A percentile compares a stretch with the other conserved stretches of the same genome.
These are phyloP conservation scores for Rhadinocentrus ornatus DNA, from an alignment of 2,797 vertebrate genomes.

Conservation along the genomic window DNA sequence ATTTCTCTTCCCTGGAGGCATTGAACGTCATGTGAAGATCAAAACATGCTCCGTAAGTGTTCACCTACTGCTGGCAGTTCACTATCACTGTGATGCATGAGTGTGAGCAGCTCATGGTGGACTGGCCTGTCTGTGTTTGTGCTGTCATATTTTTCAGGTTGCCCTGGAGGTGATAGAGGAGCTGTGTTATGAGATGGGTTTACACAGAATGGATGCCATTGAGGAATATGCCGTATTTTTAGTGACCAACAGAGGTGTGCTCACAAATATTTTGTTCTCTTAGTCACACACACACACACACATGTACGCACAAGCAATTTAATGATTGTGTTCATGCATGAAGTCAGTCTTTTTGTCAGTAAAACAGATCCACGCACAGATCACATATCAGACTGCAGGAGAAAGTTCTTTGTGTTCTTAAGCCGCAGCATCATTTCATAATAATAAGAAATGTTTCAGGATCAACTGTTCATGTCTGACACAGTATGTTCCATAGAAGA, in stretches of 20 bases:
- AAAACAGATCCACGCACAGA: background rate
- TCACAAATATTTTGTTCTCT: background rate
- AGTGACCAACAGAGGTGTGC: conserved; percentile 86
- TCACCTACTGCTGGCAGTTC: background rate
- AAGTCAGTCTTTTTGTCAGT: background rate
- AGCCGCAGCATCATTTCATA: background rate
- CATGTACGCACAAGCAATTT: background rate
- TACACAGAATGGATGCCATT: conserved; percentile 87
- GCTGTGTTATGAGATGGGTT: conserved; percentile 93
- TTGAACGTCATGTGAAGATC: conserved; percentile 95
- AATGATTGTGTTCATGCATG: conserved; percentile 7
- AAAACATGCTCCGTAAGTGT: conserved; percentile 93
- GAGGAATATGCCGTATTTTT: conserved; percentile 93
- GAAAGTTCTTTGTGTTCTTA: background rate
- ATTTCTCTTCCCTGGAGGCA: conserved; percentile 93
- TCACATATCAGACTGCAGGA: background rate
- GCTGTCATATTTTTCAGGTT: conserved; percentile 79
- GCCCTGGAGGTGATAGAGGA: conserved; percentile 93
- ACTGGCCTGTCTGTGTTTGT: background rate
- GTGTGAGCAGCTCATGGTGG: background rate
- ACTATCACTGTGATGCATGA: background rate
- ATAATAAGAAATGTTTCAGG: too few relatives aligned
- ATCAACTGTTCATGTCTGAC: background rate
- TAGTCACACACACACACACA: conserved; percentile 6
- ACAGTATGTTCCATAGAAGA: background rate